phyloP scores from a whole-genome alignment of 2,113 vertebrate species.

The Thamnophis sirtalis region DNA sequence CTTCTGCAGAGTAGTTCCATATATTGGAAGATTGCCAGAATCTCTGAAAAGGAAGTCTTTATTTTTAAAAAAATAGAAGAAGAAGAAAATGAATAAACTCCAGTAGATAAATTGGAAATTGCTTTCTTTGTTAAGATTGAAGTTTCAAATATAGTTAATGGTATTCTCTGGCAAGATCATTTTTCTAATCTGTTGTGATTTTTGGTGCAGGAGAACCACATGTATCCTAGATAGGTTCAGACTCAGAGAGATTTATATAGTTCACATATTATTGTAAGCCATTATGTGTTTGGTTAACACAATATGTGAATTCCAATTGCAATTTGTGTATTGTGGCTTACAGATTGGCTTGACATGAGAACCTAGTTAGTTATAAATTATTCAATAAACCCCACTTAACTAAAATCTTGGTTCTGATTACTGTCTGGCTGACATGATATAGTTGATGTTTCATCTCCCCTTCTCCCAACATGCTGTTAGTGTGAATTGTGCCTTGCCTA shows the following conservation, averaged over 20 bases:
- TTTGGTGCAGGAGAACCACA: background rate
- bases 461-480: background rate
- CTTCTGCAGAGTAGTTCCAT: background rate
- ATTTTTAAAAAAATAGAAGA: background rate
- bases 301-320: background rate
- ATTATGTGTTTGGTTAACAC: background rate
- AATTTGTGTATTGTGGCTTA: background rate
- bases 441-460: background rate
- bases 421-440: background rate
- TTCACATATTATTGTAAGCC: background rate
- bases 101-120: background rate
- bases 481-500: background rate
- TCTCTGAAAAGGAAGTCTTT: background rate
- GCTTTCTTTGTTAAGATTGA: background rate
- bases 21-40: background rate
- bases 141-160: background rate
- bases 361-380: background rate
- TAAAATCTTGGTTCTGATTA: background rate
- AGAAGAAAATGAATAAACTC: background rate
- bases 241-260: background rate
- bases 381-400: background rate
- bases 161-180: background rate
- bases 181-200: background rate
- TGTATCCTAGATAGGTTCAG: background rate
- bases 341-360: background rate